Evolutionary conservation across 2,888 invertebrate species (phyloP).

Genomic region (Prenolepis imparis): DNA sequence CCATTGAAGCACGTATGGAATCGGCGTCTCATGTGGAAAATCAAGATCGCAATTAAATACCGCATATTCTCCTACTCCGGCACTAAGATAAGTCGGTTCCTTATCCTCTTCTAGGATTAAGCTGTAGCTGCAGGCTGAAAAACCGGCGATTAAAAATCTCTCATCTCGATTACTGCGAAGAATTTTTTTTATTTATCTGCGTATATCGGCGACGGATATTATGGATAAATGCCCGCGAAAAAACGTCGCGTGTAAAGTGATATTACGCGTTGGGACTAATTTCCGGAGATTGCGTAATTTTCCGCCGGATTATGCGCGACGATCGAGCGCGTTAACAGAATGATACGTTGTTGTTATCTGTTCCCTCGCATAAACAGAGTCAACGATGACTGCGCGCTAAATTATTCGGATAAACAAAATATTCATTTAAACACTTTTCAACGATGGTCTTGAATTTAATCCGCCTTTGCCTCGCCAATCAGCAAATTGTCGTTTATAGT

Average conservation of each 20-base stretch:
- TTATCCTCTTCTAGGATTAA: slow-evolving; percentile 84
- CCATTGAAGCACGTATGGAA: slow-evolving; percentile 96
- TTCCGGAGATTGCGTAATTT: slow-evolving; percentile 69
- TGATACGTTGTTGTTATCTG: slow-evolving; percentile 47
- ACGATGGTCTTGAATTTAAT: slow-evolving; percentile 14
- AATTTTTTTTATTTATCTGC: slow-evolving; percentile 3
- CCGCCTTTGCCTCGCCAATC: slow-evolving; percentile 1
- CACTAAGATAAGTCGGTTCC: slow-evolving; percentile 87
- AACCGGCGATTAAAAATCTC: slow-evolving; percentile 5
- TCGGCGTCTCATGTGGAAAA: slow-evolving; percentile 94
- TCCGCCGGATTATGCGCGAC: slow-evolving; percentile 49
- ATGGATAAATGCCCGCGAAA: slow-evolving; percentile 34
- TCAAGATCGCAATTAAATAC: slow-evolving; percentile 95
- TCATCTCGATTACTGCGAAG: background rate
- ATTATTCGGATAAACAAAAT: slow-evolving; percentile 22
- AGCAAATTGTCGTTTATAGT: slow-evolving; percentile 4
- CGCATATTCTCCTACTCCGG: slow-evolving; percentile 92
- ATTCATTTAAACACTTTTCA: background rate
- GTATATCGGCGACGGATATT: background rate
- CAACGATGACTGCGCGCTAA: background rate
- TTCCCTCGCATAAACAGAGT: slow-evolving; percentile 1
- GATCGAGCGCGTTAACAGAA: slow-evolving; percentile 51
- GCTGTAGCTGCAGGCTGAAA: slow-evolving; percentile 79
- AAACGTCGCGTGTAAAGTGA: slow-evolving; percentile 63
- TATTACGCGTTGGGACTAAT: slow-evolving; percentile 55